Base-by-base conservation (phyloP, 2,797 vertebrate genomes). In the Danio albolineatus region DNA sequence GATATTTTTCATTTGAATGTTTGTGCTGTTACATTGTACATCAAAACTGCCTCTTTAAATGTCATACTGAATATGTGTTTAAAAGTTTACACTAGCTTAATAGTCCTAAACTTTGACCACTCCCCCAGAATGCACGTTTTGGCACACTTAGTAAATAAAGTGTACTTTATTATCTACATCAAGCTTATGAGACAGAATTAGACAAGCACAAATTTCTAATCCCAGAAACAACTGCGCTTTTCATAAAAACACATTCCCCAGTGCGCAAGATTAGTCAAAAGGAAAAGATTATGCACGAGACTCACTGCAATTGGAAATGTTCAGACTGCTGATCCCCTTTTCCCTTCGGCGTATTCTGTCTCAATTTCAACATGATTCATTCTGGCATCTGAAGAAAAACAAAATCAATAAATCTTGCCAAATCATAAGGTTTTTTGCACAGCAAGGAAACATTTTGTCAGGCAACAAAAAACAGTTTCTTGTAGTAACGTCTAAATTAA, bases 201-300 rank as follows among this genome's bases (percentile, higher is more conserved):
- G 76, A 48, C 49, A 76, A 85, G 79, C 72, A 83, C 74, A 87
- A 78, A 76, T 54, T 51, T 65, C 51, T 90, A 91, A 92, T 91
- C 90, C 85, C 80, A 43, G 28, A 84, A 90, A 93, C 89, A 94
- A 91, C 65, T 81, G 82, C 44, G 73, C 81, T 79, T 88, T 92
- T 93, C 84, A 91, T 90, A 39, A 83, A 86, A 78, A 75, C 73
- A 73, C 85, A 88, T 87, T 80, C 82, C 82, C n/a, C 62, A 82
- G 59, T 46, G 53, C 86, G 71, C 76, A 83, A 90, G 89, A 89
- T 92, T 89, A 91, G 85, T 83, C 62, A 2, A 19, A 61, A 81
- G 44, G 56, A 57, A 76, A 65, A 84, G 88, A 90, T 89, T 85
- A 89, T 28, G n/a, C 69, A 61, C 51, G 10, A 77, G 72, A 82